Conservation (phyloP, 2,797 vertebrate genomes). For the Pangasius macronema region DNA sequence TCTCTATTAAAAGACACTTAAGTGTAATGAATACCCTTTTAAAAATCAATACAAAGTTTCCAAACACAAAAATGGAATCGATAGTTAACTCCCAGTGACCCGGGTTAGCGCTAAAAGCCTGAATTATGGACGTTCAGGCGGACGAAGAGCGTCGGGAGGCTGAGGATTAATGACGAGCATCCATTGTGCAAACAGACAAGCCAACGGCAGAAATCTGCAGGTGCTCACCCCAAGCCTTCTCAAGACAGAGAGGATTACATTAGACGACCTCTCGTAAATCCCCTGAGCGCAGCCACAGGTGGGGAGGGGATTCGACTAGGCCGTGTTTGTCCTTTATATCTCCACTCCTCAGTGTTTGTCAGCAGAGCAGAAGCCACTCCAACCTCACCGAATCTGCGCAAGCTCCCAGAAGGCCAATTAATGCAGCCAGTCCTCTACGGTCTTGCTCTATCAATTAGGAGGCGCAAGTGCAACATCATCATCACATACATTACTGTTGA, state of each 20-base stretch:
- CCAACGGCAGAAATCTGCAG: slow-evolving; percentile 77
- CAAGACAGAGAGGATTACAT: slow-evolving; percentile 76
- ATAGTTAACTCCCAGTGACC: slow-evolving; percentile 78
- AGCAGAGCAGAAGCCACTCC: slow-evolving; percentile 53
- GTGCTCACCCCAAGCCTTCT: slow-evolving; percentile 76
- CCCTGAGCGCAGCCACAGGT: slow-evolving; percentile 68
- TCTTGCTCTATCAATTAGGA: slow-evolving; percentile 99
- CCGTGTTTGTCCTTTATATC: slow-evolving; percentile 48
- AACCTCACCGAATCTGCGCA: slow-evolving; percentile 80
- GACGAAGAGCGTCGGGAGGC: slow-evolving; percentile 74
- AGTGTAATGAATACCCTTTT: slow-evolving; percentile 79
- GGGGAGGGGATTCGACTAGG: slow-evolving; percentile 67
- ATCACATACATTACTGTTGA: slow-evolving; percentile 89
- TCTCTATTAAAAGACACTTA: slow-evolving; percentile 67
- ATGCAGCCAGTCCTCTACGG: slow-evolving; percentile 88
- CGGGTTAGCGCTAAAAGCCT: slow-evolving; percentile 77
- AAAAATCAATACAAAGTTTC: slow-evolving; percentile 75
- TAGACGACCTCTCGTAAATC: slow-evolving; percentile 78
- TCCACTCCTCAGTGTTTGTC: slow-evolving; percentile 39
- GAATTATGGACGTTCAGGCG: slow-evolving; percentile 70
- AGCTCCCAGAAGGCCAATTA: slow-evolving; percentile 95
- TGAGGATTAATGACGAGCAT: slow-evolving; percentile 76
- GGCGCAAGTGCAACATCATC: slow-evolving; percentile 87
- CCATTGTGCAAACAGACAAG: slow-evolving; percentile 76
- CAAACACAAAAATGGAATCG: slow-evolving; percentile 76